Evolutionary conservation across 2,797 vertebrate genomes (phyloP).

Genomic region (Tympanoctomys barrerae): DNA sequence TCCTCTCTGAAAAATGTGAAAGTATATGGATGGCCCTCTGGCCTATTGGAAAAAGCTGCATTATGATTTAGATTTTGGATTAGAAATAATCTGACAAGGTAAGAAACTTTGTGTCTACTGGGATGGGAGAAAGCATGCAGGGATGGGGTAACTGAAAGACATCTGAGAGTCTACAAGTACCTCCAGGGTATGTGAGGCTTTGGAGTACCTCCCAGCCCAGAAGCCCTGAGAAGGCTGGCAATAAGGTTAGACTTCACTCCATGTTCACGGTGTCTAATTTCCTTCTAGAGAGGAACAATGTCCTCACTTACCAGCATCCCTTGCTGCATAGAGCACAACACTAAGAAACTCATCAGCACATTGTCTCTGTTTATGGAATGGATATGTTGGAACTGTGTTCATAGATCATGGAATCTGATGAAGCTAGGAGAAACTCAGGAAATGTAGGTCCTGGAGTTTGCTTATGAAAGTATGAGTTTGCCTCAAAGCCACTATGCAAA

Average conservation of each 20-base stretch:
- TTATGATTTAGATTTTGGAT: neutral
- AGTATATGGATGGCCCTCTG: neutral
- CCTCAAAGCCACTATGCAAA: conserved; percentile 22
- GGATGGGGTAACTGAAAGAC: neutral
- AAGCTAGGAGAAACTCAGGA: neutral
- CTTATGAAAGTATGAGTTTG: conserved; percentile 29
- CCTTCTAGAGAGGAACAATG: neutral
- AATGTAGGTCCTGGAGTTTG: neutral
- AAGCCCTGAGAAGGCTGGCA: neutral
- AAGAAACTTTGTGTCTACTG: neutral
- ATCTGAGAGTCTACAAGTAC: neutral
- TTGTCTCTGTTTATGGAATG: conserved; percentile 42
- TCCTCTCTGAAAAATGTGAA: neutral
- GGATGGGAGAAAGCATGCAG: neutral
- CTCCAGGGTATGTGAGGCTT: neutral
- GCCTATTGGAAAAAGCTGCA: neutral
- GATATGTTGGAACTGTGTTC: conserved; percentile 12
- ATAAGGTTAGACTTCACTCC: neutral
- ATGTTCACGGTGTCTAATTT: conserved; percentile 30
- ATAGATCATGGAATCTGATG: neutral
- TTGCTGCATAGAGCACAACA: neutral
- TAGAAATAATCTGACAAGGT: neutral
- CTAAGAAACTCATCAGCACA: neutral
- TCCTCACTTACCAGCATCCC: conserved; percentile 27
- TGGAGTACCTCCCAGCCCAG: neutral